Evolutionary conservation across 2,888 invertebrate genomes (phyloP).

Genomic region (Periphyllus acericola): DNA sequence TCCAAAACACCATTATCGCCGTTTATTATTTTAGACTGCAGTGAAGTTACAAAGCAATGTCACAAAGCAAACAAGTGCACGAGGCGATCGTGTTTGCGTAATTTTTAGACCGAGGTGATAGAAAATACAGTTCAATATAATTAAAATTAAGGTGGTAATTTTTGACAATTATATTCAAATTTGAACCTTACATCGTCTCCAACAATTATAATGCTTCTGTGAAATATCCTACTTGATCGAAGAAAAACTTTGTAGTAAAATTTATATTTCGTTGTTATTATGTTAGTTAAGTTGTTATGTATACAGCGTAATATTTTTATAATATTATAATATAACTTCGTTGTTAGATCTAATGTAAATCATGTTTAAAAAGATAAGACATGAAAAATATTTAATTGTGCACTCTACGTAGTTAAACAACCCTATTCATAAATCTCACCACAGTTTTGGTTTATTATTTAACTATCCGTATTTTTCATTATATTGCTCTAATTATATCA

Average conservation of each 20-base stretch:
- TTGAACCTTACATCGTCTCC: no score
- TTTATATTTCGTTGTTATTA: not conserved
- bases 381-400: not conserved
- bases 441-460: constrained; percentile 4
- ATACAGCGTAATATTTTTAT: constrained; percentile 6
- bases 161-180: no score
- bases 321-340: not conserved
- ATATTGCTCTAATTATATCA: constrained; percentile 14
- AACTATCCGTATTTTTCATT: constrained; percentile 26
- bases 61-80: no score
- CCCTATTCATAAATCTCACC: not conserved
- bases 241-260: not conserved
- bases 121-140: no score
- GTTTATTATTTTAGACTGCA: no score
- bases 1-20: no score
- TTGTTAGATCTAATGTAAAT: constrained; percentile 18
- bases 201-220: not conserved
- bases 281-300: not conserved
- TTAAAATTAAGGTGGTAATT: no score
- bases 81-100: no score
- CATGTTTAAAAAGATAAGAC: constrained; percentile 22
- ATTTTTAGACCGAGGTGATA: no score
- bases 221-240: not conserved
- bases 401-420: not conserved
- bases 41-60: no score